phyloP scores from a whole-genome alignment of 2,113 vertebrate genomes.

The Cavia aperea region DNA sequence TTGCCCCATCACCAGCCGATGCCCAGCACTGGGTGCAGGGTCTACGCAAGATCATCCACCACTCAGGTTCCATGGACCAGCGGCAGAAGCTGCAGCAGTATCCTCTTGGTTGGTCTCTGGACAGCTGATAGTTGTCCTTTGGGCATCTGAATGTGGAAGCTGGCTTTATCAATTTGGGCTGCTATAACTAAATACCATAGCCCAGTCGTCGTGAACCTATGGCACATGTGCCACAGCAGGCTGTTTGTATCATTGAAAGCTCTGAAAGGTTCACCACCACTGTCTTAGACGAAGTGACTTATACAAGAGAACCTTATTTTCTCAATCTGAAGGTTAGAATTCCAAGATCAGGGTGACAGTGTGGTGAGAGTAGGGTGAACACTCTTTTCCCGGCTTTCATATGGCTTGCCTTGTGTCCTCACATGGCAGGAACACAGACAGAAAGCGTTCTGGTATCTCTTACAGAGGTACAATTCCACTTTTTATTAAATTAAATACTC shows the following conservation, averaged over 20 bases:
- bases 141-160: not conserved
- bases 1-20: conserved; percentile 75
- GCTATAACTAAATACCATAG: not conserved
- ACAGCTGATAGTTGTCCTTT: not conserved
- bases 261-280: not conserved
- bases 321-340: not conserved
- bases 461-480: not conserved
- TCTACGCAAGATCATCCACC: conserved; percentile 85
- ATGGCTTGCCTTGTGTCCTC: not conserved
- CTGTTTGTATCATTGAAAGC: not conserved
- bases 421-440: not conserved
- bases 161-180: not conserved
- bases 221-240: not conserved
- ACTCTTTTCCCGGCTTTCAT: not conserved
- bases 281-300: not conserved
- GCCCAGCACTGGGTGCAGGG: conserved; percentile 84
- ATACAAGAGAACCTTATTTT: not conserved
- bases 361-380: not conserved
- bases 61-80: conserved; percentile 82
- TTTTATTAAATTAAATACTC: not conserved
- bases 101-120: conserved; percentile 76
- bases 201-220: not conserved
- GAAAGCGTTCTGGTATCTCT: not conserved
- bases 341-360: not conserved
- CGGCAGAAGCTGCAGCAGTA: conserved; percentile 92